phyloP scores from a whole-genome alignment of 2,888 invertebrate species.

The Orthosia incerta region DNA sequence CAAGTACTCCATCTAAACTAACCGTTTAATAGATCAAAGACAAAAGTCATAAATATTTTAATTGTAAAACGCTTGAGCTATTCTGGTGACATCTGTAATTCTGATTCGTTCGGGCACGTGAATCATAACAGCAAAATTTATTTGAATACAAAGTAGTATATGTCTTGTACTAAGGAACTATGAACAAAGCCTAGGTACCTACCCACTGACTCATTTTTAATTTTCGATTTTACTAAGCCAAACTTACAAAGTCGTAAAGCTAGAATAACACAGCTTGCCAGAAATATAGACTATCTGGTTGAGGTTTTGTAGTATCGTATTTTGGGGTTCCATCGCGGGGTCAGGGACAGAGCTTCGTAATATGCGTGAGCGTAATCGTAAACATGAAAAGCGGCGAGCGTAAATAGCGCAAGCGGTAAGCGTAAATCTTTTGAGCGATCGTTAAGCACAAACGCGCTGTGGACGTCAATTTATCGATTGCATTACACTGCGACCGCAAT shows the following conservation, averaged over 20 bases:
- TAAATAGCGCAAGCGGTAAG: slow-evolving; percentile 78
- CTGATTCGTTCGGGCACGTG: slow-evolving; percentile 57
- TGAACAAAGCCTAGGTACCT: slow-evolving; percentile 6
- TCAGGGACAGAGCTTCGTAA: slow-evolving; percentile 76
- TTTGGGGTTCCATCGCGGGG: slow-evolving; percentile 66
- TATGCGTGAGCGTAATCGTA: slow-evolving; percentile 83
- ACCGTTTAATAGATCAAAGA: slow-evolving; percentile 74
- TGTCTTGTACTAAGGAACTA: neutral
- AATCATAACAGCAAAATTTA: slow-evolving; percentile 56
- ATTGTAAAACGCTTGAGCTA: slow-evolving; percentile 74
- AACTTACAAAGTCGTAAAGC: slow-evolving; percentile 27
- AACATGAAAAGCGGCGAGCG: slow-evolving; percentile 80
- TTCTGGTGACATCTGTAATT: slow-evolving; percentile 66
- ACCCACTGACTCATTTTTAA: slow-evolving; percentile 25
- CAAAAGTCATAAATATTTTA: slow-evolving; percentile 79
- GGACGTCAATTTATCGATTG: slow-evolving; percentile 84
- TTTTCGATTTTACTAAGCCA: slow-evolving; percentile 12
- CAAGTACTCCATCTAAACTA: slow-evolving; percentile 78
- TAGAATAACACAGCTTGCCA: slow-evolving; percentile 35
- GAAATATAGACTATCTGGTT: slow-evolving; percentile 45
- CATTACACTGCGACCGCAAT: slow-evolving; percentile 76
- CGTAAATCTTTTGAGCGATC: slow-evolving; percentile 81
- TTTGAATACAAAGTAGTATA: slow-evolving; percentile 66
- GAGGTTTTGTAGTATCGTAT: slow-evolving; percentile 63
- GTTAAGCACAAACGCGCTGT: slow-evolving; percentile 82